Percentiles rank a stretch among this genome's conserved stretches.
These are phyloP conservation scores for Salminus brasiliensis DNA, from an alignment of 2,113 vertebrate genomes.

Conservation along the genomic window DNA sequence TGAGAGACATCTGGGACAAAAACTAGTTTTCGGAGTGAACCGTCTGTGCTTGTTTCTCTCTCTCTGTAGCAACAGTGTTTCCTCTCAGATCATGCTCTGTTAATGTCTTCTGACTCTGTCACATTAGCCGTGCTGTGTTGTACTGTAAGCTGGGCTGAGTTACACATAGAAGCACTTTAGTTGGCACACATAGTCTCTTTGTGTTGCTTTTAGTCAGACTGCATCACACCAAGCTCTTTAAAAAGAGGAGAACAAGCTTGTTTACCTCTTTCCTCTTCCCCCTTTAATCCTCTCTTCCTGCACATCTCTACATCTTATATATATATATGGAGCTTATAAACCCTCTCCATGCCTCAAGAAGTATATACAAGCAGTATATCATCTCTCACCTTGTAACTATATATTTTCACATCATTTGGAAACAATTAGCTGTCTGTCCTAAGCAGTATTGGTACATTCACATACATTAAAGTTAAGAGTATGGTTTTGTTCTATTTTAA, in stretches of 20 bases:
- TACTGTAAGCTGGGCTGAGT: neutral
- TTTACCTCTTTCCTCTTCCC: neutral
- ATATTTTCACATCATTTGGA: neutral
- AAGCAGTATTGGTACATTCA: neutral
- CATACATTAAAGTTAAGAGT: neutral
- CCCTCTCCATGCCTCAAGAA: constrained; percentile 26
- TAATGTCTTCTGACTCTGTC: neutral
- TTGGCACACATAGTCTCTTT: neutral
- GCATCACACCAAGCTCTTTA: neutral
- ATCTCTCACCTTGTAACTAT: neutral
- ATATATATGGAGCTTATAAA: constrained; percentile 37
- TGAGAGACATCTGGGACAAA: neutral
- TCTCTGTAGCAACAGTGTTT: neutral
- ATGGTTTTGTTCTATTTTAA: neutral
- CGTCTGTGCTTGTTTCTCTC: neutral
- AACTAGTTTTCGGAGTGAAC: neutral
- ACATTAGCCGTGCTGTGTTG: neutral
- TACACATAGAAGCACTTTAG: neutral
- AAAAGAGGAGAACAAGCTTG: neutral
- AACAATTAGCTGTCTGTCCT: neutral
- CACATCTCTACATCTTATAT: too few relatives aligned
- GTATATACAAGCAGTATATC: constrained; percentile 5
- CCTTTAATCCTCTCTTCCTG: constrained; percentile 1
- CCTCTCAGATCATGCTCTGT: neutral
- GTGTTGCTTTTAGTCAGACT: neutral